Base-by-base conservation (phyloP, 2,113 vertebrate species). In the Oreotrochilus melanogaster region DNA sequence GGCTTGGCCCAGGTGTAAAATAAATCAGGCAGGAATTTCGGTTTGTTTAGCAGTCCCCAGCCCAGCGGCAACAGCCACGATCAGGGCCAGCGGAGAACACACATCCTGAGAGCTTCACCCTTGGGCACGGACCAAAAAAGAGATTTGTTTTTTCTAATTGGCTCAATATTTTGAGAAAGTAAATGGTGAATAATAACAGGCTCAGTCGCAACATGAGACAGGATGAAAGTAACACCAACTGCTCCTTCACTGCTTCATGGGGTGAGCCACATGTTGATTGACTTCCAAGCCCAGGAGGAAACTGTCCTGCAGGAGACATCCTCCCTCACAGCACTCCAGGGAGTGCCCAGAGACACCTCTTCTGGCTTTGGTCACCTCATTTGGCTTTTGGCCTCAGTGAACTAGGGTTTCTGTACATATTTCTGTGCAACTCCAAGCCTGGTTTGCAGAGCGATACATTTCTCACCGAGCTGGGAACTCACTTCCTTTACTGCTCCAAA, bases 101-200 rank as follows among this genome's bases (percentile, higher is more conserved):
- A 71, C 82, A 57, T 88, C 75, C 3, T 80, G 90, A 93, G 43
- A 51, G 90, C 83, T 88, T 90, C 79, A 79, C 92, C 88, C 92
- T 8, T 74, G 82, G 82, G 93, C 67, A 83, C 73, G 80, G 66
- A 94, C 72, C 91, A 91, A 84, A 80, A 58, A 89, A 78, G 76
- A 86, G 94, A 84, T 95, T 93, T 95, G 86, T 67, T 93, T 90
- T 94, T 94, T 86, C 90, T 96, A 95, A 96, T 95, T 92, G 88
- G 89, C 81, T 96, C 89, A 94, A 95, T 93, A 94, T 93, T 92
- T 97, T 92, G 88, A 91, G 92, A 93, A 92, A 88, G 93, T 93
- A 93, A 96, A 89, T 50, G 92, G 80, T 90, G 95, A 96, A 94
- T 91, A 95, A 90, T 51, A 93, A 88, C 80, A 95, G 85, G 87